Evolutionary conservation across 2,113 vertebrate species (phyloP), one percentile per base, ranked within the genome.

Genomic region (Mus pahari): DNA sequence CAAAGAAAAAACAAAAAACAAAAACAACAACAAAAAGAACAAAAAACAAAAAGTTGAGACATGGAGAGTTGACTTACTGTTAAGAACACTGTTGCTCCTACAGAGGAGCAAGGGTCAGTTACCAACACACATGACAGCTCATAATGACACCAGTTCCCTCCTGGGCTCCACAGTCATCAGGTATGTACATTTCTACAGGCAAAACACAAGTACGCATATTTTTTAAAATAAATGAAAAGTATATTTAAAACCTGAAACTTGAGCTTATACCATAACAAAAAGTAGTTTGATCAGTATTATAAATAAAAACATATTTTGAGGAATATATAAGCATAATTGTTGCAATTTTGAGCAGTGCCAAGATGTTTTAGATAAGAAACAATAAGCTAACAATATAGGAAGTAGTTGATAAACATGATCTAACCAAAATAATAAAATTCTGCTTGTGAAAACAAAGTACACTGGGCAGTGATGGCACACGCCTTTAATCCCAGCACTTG

Each of bases 81-180:
- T 77, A 48, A 48, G 45, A 50, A 26, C 74, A 77, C 26, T 50
- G 1, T 31, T 48, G 74, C 26, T 48, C 26, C 16, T 50, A 55
- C 20, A n/a, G 33, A 24, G 31, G 5, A 55, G 19, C 77, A 81
- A 22, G 19, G 45, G 8, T 81, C 9, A 36, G 33, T 24, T 24
- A 4, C 33, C 19, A 81, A 55, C 2, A n/a, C 10, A n/a, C 7
- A 77, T 33, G 28, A 45, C 0, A 2, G 45, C 13, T 50, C 75
- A 78, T 33, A 55, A 7, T n/a, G 10, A 3, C 33, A 1, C 50
- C 50, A 81, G 19, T 24, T n/a, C 33, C 0, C 19, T 22, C 9
- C 0, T 28, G 11, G 42, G 0, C 5, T n/a, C 19, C 33, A 13
- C 4, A 24, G 4, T 1, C 10, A 55, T 7, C 33, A 5, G 33